Percentiles rank a stretch among this genome's conserved stretches.
Conservation (phyloP, 2,797 vertebrate genomes). For the Spondyliosoma cantharus region DNA sequence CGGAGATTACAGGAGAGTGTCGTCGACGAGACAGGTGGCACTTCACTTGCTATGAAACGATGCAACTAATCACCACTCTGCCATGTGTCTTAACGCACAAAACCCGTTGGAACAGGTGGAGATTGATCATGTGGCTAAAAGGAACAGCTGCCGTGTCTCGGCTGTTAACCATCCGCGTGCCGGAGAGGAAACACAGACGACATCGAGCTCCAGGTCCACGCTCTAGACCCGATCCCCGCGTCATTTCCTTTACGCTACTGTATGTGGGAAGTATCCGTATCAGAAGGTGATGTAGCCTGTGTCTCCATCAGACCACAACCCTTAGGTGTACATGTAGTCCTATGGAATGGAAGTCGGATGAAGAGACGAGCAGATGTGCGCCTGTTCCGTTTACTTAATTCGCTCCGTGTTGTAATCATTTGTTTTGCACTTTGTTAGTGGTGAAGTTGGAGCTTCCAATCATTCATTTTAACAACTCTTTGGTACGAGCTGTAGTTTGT, state of each 20-base stretch:
- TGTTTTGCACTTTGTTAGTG: conserved; percentile 38
- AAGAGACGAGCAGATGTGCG: conserved; percentile 50
- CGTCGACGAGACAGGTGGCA: conserved; percentile 63
- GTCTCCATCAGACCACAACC: conserved; percentile 34
- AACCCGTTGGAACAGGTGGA: conserved; percentile 61
- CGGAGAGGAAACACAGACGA: conserved; percentile 57
- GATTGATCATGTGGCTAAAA: conserved; percentile 67
- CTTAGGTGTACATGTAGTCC: conserved; percentile 21
- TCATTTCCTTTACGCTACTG: conserved; percentile 47
- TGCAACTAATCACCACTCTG: conserved; percentile 74
- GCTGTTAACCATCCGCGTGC: conserved; percentile 54
- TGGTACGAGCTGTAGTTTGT: conserved; percentile 28
- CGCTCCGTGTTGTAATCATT: conserved; percentile 16
- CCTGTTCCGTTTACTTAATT: conserved; percentile 48
- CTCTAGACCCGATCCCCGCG: conserved; percentile 33
- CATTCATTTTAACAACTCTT: conserved; percentile 10
- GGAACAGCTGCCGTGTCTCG: conserved; percentile 66
- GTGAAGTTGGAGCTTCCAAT: conserved; percentile 12
- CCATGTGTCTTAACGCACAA: conserved; percentile 73
- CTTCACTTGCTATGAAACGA: conserved; percentile 72
- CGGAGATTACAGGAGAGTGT: conserved; percentile 20
- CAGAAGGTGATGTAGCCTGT: background rate
- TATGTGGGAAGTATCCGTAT: conserved; percentile 29
- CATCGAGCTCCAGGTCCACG: conserved; percentile 31
- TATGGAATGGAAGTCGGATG: conserved; percentile 20